A percentile compares a stretch with the other conserved stretches of the same genome.
These are phyloP conservation scores for Reinhardtius hippoglossoides DNA, from an alignment of 2,113 vertebrate genomes.

Conservation along the genomic window DNA sequence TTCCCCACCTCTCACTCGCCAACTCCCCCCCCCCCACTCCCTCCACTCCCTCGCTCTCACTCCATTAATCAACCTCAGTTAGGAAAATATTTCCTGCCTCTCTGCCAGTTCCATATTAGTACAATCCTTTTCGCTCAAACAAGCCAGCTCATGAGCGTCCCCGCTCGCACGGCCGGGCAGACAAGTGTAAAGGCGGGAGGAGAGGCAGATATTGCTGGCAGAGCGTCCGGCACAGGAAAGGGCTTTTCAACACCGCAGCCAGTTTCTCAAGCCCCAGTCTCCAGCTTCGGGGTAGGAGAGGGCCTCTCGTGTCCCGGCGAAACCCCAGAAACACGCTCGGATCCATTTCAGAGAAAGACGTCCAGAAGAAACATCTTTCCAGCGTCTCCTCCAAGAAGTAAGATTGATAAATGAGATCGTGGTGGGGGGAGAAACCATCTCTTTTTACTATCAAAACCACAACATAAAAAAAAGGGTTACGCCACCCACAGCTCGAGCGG, in stretches of 20 bases:
- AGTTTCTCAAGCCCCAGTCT: constrained; percentile 57
- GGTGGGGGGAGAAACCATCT: neutral
- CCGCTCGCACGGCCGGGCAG: constrained; percentile 35
- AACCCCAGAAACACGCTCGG: constrained; percentile 34
- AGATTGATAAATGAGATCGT: neutral
- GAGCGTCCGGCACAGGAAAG: constrained; percentile 64
- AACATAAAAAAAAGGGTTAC: constrained; percentile 7
- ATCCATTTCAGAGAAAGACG: constrained; percentile 28
- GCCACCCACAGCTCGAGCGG: constrained; percentile 26
- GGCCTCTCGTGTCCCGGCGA: constrained; percentile 39
- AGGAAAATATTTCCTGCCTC: constrained; percentile 76
- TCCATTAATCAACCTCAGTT: constrained; percentile 67
- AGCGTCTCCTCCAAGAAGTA: constrained; percentile 19
- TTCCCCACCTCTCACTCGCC: constrained; percentile 4
- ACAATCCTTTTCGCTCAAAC: constrained; percentile 69
- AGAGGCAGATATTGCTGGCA: constrained; percentile 66
- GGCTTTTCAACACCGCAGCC: constrained; percentile 60
- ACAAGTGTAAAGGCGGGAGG: constrained; percentile 40
- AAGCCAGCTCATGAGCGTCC: constrained; percentile 60
- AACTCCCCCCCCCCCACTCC: neutral
- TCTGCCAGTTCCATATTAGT: constrained; percentile 78
- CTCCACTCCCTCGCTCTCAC: neutral
- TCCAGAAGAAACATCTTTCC: constrained; percentile 20
- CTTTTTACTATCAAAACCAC: constrained; percentile 8
- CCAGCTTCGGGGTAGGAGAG: constrained; percentile 31